phyloP scores from a whole-genome alignment of 2,113 vertebrate species.

The Tupaia tana region DNA sequence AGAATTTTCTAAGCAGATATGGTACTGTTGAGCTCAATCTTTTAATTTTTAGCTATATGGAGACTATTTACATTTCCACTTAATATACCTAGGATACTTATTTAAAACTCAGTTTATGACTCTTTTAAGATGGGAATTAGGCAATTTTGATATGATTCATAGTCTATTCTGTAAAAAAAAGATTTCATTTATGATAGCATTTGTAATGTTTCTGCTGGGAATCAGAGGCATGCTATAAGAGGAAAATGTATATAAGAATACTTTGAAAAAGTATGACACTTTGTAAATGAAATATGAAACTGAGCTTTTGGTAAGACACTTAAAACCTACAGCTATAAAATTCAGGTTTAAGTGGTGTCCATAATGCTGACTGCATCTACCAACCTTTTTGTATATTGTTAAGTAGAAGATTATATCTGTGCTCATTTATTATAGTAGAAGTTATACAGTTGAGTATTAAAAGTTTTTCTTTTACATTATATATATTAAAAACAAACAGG shows the following conservation, averaged over 20 bases:
- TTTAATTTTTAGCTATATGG: slow-evolving; percentile 74
- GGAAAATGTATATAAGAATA: slow-evolving; percentile 78
- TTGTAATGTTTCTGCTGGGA: slow-evolving; percentile 83
- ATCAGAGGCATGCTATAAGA: slow-evolving; percentile 70
- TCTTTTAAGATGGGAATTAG: slow-evolving; percentile 79
- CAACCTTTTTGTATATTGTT: slow-evolving; percentile 81
- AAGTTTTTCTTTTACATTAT: slow-evolving; percentile 56
- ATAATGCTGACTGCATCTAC: slow-evolving; percentile 80
- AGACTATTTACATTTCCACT: slow-evolving; percentile 69
- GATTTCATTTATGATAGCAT: slow-evolving; percentile 70
- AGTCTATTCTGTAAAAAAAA: slow-evolving; percentile 81
- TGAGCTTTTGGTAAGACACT: slow-evolving; percentile 85
- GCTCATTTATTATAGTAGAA: slow-evolving; percentile 80
- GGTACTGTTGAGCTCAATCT: slow-evolving; percentile 79
- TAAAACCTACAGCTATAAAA: slow-evolving; percentile 81
- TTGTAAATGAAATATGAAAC: slow-evolving; percentile 80
- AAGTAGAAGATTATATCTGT: slow-evolving; percentile 77
- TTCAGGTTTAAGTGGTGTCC: slow-evolving; percentile 78
- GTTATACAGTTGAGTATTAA: slow-evolving; percentile 66
- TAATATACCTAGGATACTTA: slow-evolving; percentile 66
- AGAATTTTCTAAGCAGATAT: slow-evolving; percentile 78
- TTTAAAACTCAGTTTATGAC: slow-evolving; percentile 65
- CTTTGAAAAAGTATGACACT: slow-evolving; percentile 77
- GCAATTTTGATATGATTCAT: slow-evolving; percentile 82
- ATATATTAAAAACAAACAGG: slow-evolving; percentile 81